These are phyloP conservation scores for Clostera curtula DNA, from an alignment of 2,888 invertebrate genomes.

Conservation along the genomic window DNA sequence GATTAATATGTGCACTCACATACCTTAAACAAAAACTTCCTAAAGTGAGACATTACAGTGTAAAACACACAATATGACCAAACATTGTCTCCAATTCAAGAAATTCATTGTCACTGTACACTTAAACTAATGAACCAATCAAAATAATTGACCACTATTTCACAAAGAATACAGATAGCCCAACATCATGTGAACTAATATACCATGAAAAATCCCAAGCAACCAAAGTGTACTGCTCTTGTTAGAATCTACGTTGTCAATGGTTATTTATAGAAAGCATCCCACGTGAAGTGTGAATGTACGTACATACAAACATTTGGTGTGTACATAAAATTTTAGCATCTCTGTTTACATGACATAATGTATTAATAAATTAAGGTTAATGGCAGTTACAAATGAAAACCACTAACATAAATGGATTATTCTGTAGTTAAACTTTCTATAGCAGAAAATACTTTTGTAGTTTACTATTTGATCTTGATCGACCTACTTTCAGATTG, in stretches of 20 bases:
- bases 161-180: background rate
- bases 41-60: slow-evolving; percentile 49
- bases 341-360: slow-evolving; percentile 8
- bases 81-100: slow-evolving; percentile 16
- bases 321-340: slow-evolving; percentile 18
- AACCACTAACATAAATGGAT: too few species aligned
- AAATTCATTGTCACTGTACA: slow-evolving; percentile 32
- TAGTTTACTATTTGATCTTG: too few species aligned
- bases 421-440: too few species aligned
- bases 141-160: background rate
- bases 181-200: background rate
- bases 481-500: too few species aligned
- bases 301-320: slow-evolving; percentile 29
- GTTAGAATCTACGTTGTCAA: slow-evolving; percentile 33
- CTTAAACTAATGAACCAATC: slow-evolving; percentile 4
- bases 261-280: slow-evolving; percentile 60
- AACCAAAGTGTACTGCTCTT: slow-evolving; percentile 16
- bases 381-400: too few species aligned
- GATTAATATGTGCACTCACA: slow-evolving; percentile 3
- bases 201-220: slow-evolving; percentile 13
- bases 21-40: slow-evolving; percentile 49
- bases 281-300: slow-evolving; percentile 49
- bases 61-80: slow-evolving; percentile 19
- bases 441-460: too few species aligned
- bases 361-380: too few species aligned